Evolutionary conservation across 2,797 vertebrate genomes (phyloP), one percentile per base, ranked within the genome.

Genomic region (Cynopterus sphinx): DNA sequence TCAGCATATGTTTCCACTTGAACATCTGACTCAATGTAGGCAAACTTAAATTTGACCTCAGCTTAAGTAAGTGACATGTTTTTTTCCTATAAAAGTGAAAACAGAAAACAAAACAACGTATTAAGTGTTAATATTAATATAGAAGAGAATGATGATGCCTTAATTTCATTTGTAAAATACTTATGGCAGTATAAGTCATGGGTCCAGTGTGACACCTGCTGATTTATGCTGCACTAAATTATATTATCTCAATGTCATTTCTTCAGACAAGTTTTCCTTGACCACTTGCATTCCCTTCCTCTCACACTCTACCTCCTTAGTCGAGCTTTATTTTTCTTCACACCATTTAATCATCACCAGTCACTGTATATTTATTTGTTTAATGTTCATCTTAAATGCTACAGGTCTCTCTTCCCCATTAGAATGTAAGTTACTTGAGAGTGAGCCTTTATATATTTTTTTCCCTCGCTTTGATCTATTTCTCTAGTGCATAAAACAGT

Each of bases 341-440:
- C 17, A 91, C 1, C 16, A 3, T 71, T 71, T 91, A 68, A 33
- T 61, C 36, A 61, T 55, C 87, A 28, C 26, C 57, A 73, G 73
- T 9, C 11, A 36, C 57, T 63, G 65, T 65, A 28, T 12, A 33
- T 63, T 55, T 68, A 36, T 71, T 43, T 93, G 24, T 79, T 88
- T 15, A 75, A 4, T 87, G 33, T 94, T 65, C 95, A 8, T 95
- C 63, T 90, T 61, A 84, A 93, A 55, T 93, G 77, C 68, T 90
- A 10, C 26, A 73, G 43, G 8, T 81, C 68, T 68, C 1, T 91
- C 41, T 85, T 91, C 28, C 71, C 49, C 2, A 53, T 36, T 53
- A 78, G 51, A 86, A 78, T 24, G 0, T 28, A 89, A 67, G 3
- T 84, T 36, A 8, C 61, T 78, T 84, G 28, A 67, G n/a, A 73